Evolutionary conservation across 2,797 vertebrate genomes (phyloP), one percentile per base, ranked within the genome.

Genomic region (Dendrocincla tyrannina): DNA sequence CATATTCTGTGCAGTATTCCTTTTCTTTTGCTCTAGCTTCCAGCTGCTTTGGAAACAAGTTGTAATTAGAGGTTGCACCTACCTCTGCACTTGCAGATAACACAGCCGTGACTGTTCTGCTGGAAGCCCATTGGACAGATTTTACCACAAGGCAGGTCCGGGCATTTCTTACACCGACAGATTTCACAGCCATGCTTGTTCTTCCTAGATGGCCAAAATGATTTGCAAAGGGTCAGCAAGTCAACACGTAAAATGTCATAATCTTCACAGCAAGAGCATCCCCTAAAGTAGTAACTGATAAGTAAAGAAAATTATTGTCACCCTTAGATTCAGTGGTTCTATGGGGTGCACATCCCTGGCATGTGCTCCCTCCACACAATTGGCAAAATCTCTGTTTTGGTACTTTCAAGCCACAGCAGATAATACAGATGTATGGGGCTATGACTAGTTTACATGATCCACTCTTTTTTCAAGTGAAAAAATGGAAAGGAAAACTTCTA

Each of bases 131-230:
- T 93, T 6, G 98, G 98, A 94, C 99, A 99, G 96, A 97, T 96
- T 95, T 98, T 98, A 96, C 98, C 98, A 97, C 99, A 99, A 13
- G 98, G 98, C 53, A 98, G 93, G 56, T 99, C 98, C 1, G 98
- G 98, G 81, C 99, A 99, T 84, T 98, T 99, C 97, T 98, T 98
- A 97, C 99, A 99, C 70, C 99, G 98, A 94, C 99, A 99, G 93
- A 98, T 98, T 94, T 99, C 98, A 96, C 99, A 99, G 91, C 98
- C 98, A 17, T 99, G 98, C 93, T 99, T 99, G 98, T 99, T 99
- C 97, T 98, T 99, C 97, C 99, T 99, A 98, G 47, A 96, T 84
- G 32, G 96, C 9, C 66, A 74, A 94, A 85, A 94, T 47, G 90
- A 91, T 81, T 95, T 86, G 81, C 77, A 77, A 93, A 95, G 95